Percentiles rank a stretch among this genome's conserved stretches.
These are phyloP conservation scores for Drosophila sordidula DNA, from an alignment of 2,888 invertebrate genomes.

Conservation along the genomic window DNA sequence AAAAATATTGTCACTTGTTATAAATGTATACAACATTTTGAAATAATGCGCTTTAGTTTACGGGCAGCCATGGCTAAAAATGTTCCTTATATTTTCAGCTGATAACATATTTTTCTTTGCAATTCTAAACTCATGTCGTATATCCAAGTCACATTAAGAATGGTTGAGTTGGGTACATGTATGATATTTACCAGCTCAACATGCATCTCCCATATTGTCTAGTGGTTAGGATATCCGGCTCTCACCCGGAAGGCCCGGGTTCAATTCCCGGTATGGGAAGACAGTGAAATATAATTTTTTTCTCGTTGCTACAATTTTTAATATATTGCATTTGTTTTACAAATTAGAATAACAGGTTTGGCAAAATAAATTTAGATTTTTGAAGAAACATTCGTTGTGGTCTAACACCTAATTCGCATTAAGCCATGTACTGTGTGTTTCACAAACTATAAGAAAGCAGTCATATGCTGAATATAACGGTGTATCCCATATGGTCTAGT, in stretches of 20 bases:
- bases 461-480: rapidly evolving
- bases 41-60: too few relatives aligned
- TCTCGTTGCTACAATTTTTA: neutral
- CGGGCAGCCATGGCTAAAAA: too few relatives aligned
- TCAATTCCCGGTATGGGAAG: slow-evolving; percentile 95
- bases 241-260: slow-evolving; percentile 89
- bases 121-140: too few relatives aligned
- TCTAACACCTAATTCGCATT: neutral
- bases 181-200: rapidly evolving
- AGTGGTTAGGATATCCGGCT: slow-evolving; percentile 85
- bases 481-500: slow-evolving; percentile 83
- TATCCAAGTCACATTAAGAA: too few relatives aligned
- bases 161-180: neutral
- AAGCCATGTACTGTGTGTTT: too few relatives aligned
- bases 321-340: neutral
- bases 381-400: neutral
- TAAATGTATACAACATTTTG: too few relatives aligned
- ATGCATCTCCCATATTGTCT: slow-evolving; percentile 82
- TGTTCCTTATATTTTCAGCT: too few relatives aligned
- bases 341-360: neutral
- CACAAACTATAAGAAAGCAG: neutral
- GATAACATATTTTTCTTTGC: too few relatives aligned
- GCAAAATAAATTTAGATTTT: too few relatives aligned
- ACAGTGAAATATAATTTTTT: neutral
- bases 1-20: too few relatives aligned